Percentiles rank a stretch among this genome's conserved stretches.
These are phyloP conservation scores for Diarsia brunnea DNA, from an alignment of 2,888 invertebrate genomes.

Conservation along the genomic window DNA sequence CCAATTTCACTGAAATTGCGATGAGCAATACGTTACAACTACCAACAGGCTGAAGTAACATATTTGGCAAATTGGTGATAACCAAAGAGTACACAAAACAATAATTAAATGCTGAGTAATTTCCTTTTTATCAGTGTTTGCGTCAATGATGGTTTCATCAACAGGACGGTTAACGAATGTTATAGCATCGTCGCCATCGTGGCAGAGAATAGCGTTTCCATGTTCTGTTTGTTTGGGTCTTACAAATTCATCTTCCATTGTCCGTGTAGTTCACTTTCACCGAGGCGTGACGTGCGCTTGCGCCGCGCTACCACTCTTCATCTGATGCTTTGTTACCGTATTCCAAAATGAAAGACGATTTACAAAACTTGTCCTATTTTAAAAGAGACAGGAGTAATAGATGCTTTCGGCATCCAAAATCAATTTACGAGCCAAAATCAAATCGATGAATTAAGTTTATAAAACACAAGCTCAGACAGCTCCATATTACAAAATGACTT, in stretches of 20 bases:
- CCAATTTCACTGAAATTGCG: conserved; percentile 26
- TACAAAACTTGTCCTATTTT: background rate
- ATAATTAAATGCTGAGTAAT: conserved; percentile 63
- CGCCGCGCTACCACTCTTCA: conserved; percentile 58
- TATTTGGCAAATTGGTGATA: conserved; percentile 58
- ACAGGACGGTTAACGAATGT: conserved; percentile 54
- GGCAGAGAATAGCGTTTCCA: conserved; percentile 73
- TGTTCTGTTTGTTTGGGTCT: conserved; percentile 73
- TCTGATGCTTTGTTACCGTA: conserved; percentile 56
- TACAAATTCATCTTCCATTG: conserved; percentile 78
- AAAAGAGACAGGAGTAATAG: background rate
- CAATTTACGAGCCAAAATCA: background rate
- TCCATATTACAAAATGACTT: conserved; percentile 3
- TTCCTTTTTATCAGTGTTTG: conserved; percentile 61
- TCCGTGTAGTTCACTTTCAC: conserved; percentile 82
- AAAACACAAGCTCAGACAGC: background rate
- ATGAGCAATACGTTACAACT: conserved; percentile 5
- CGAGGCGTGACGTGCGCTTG: conserved; percentile 74
- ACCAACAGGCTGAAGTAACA: conserved; percentile 15
- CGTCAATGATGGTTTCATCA: conserved; percentile 72
- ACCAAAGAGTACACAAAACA: conserved; percentile 59
- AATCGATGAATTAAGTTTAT: background rate
- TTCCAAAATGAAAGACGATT: conserved; percentile 28
- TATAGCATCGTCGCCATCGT: conserved; percentile 59
- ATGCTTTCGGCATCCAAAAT: background rate